Conservation (phyloP, 2,113 vertebrate genomes). For the Mixornis gularis region DNA sequence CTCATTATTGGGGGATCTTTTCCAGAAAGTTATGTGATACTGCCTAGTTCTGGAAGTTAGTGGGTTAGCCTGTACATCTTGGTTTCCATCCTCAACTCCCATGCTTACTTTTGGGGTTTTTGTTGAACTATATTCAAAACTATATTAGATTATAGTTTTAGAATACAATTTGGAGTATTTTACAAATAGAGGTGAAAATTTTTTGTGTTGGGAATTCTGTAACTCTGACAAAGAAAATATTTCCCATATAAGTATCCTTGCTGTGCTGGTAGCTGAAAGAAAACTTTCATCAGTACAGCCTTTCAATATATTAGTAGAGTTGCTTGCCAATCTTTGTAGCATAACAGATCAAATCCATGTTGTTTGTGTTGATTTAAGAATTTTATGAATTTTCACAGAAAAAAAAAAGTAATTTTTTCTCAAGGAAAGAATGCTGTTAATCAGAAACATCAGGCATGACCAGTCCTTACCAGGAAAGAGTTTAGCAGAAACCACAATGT, state of each 20-base stretch:
- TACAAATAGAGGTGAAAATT: background rate
- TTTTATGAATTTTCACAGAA: background rate
- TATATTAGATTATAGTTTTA: background rate
- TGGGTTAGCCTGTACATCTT: background rate
- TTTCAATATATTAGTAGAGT: background rate
- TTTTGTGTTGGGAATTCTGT: background rate
- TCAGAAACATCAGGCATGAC: conserved; percentile 51
- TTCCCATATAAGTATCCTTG: background rate
- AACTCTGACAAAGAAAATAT: background rate
- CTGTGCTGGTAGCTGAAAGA: background rate
- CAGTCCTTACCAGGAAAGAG: conserved; percentile 28
- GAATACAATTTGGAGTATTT: background rate
- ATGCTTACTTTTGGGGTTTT: background rate
- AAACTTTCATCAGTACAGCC: background rate
- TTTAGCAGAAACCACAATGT: background rate
- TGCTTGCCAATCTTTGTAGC: background rate
- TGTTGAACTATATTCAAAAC: background rate
- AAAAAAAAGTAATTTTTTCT: background rate
- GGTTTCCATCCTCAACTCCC: background rate
- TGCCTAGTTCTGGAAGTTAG: background rate
- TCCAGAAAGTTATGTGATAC: background rate
- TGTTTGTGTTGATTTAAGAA: background rate
- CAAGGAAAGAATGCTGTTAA: conserved; percentile 14
- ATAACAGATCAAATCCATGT: background rate
- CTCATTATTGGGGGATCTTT: background rate